phyloP scores from a whole-genome alignment of 2,888 invertebrate species.

The Thymelicus acteon region DNA sequence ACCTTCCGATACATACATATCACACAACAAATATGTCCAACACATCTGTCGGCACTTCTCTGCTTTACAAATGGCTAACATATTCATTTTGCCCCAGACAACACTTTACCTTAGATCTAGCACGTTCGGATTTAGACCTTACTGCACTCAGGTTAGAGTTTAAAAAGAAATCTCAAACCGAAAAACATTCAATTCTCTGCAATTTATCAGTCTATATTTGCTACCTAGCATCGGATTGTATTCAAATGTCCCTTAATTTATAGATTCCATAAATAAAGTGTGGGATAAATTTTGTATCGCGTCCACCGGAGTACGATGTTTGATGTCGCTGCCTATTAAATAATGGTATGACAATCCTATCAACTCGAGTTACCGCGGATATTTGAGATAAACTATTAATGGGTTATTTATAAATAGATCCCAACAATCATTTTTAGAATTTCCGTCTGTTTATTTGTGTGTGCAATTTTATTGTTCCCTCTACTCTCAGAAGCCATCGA shows the following conservation, averaged over 20 bases:
- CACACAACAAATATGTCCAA: slow-evolving; percentile 31
- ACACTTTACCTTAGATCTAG: slow-evolving; percentile 10
- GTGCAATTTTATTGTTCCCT: too few species aligned
- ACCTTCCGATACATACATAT: slow-evolving; percentile 1
- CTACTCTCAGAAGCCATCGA: too few species aligned
- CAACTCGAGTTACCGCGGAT: too few species aligned
- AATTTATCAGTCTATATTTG: slow-evolving; percentile 28
- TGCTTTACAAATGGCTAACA: slow-evolving; percentile 39
- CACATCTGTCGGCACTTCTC: slow-evolving; percentile 32
- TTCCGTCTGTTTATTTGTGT: too few species aligned
- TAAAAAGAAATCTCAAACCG: background rate
- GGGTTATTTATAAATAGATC: too few species aligned
- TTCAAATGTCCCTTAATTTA: slow-evolving; percentile 17
- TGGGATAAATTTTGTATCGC: background rate
- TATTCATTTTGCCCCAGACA: slow-evolving; percentile 39
- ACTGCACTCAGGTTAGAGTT: background rate
- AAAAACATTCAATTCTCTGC: slow-evolving; percentile 17
- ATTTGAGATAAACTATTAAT: too few species aligned
- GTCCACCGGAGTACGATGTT: background rate
- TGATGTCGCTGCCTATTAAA: background rate
- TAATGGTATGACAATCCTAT: too few species aligned
- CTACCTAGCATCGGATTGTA: slow-evolving; percentile 16
- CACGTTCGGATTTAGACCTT: slow-evolving; percentile 10
- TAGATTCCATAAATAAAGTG: slow-evolving; percentile 20
- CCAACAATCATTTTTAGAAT: too few species aligned